phyloP scores from a whole-genome alignment of 2,797 vertebrate species.

The Tangara arthus region DNA sequence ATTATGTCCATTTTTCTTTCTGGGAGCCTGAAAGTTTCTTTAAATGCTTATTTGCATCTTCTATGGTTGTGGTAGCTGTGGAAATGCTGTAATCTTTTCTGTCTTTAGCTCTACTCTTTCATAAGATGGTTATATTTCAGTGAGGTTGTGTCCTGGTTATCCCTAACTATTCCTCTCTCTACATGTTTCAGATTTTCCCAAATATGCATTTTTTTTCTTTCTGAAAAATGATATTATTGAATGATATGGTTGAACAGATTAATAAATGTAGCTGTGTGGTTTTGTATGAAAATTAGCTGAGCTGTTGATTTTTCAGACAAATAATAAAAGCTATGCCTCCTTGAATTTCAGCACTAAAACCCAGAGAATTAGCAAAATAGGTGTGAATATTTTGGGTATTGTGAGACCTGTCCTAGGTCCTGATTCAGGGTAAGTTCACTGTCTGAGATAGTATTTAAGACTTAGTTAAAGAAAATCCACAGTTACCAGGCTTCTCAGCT shows the following conservation, averaged over 20 bases:
- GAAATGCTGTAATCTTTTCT: background rate
- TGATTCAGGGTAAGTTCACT: background rate
- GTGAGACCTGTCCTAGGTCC: constrained; percentile 31
- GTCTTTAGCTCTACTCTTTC: background rate
- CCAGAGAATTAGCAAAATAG: background rate
- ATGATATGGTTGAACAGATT: background rate
- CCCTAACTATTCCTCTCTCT: background rate
- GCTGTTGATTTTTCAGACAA: background rate
- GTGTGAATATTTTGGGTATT: background rate
- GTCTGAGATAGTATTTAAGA: background rate
- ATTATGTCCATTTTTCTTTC: background rate
- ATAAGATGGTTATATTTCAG: background rate
- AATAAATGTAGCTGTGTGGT: background rate
- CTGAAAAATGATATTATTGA: background rate
- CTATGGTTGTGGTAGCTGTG: background rate
- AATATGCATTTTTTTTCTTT: rapidly evolving
- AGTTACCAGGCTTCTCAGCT: background rate
- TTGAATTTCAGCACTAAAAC: background rate
- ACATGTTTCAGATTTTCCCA: background rate
- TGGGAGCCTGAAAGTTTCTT: background rate
- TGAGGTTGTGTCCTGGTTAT: background rate
- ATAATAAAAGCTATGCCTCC: background rate
- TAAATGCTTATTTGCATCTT: background rate
- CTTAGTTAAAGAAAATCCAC: background rate
- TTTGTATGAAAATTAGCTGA: background rate